Evolutionary conservation across 2,113 vertebrate species (phyloP), one percentile per base, ranked within the genome.

Genomic region (Osmerus eperlanus): DNA sequence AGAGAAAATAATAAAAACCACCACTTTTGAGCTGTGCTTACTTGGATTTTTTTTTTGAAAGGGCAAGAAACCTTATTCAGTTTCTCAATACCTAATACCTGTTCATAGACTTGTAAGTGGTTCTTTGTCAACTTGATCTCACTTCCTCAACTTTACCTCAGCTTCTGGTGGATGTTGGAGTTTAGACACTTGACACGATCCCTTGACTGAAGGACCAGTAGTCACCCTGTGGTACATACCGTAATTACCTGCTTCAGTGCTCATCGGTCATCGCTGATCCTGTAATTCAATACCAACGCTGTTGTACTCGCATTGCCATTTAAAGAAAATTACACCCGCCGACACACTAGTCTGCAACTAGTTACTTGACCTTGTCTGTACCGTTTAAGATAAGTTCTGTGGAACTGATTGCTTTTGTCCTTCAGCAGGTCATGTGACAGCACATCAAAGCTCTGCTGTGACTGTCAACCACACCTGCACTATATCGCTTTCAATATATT

Each of bases 261-360:
- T 78, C 85, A 86, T 89, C 77, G 60, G 83, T 89, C 89, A 88
- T 87, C 82, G 80, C 85, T 84, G 88, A 83, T 88, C 84, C 60
- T 84, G 83, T 86, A 85, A 73, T 73, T 88, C 81, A 78, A 78
- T 85, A 91, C 90, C 87, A 86, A 89, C 90, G 87, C 72, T 73
- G 78, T 68, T 79, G 79, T 70, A 77, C 78, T 75, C 74, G 71
- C 56, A 81, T 61, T 62, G 76, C 74, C 81, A 71, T 73, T 79
- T 81, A 81, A 73, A 78, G 59, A 77, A 82, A 70, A 78, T 81
- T 41, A 72, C 71, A 63, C 68, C 66, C 76, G 76, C 72, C 75
- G 79, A 23, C 18, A 36, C 28, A 41, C 56, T 73, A 79, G 67
- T 2, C 25, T 62, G 23, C 25, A 62, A 62, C 21, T 62, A 28